Conservation (phyloP, 2,888 invertebrate species). For the Meghimatium bilineatum region DNA sequence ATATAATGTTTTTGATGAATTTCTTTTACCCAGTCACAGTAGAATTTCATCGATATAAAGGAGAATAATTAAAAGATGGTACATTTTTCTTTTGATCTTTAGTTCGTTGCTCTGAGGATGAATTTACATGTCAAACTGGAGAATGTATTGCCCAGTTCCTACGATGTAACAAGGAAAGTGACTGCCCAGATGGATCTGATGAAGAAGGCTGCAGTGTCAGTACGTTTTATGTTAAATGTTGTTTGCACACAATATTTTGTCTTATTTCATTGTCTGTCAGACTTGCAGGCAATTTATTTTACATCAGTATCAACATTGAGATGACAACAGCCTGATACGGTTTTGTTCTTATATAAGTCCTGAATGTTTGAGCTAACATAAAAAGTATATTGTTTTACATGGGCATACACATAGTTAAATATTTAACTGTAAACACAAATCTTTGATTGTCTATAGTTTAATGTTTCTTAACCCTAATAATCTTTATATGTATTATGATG, state of each 20-base stretch:
- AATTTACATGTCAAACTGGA: constrained; percentile 64
- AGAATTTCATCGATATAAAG: no score
- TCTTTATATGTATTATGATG: no score
- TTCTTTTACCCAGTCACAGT: no score
- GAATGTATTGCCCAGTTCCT: constrained; percentile 60
- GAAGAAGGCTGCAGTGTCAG: constrained; percentile 79
- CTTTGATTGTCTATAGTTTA: no score
- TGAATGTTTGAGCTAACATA: neutral
- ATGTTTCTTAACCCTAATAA: no score
- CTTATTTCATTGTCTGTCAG: neutral
- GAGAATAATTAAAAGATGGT: no score
- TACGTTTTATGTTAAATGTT: neutral
- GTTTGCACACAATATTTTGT: neutral
- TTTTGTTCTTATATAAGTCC: neutral
- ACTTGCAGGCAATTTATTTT: neutral
- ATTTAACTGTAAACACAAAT: no score
- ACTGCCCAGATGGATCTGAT: constrained; percentile 86
- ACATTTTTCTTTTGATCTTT: neutral
- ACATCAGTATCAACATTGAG: neutral
- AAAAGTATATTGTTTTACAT: neutral
- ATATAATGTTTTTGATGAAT: no score
- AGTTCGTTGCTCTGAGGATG: constrained; percentile 55
- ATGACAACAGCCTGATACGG: neutral
- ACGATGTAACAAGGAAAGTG: constrained; percentile 74
- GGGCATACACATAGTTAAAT: neutral